Base-by-base conservation (phyloP, 1,140 invertebrate genomes). In the Drosophila bipectinata region DNA sequence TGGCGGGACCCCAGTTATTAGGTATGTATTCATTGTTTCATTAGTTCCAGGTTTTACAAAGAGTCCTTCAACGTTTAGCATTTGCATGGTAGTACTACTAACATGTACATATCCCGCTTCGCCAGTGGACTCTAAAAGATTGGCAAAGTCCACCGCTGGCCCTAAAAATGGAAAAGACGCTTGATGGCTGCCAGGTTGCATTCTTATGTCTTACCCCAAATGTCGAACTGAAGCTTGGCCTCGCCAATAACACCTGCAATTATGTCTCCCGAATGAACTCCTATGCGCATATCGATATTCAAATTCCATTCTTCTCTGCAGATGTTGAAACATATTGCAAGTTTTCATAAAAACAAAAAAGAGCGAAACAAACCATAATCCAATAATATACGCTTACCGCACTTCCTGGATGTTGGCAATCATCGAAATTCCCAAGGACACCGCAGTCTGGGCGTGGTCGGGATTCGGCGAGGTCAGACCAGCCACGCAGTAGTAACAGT, bases 231-330 rank as follows among this genome's bases (percentile, higher is more conserved):
- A 96, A 98, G 98, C 92, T 99, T 99, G 48, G 95, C 94, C 1
- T 96, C 94, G 0, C 98, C 98, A 21, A 99, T 94, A 2, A 99
- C 94, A 0, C 98, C 98, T 59, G 97, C 97, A 6, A 98, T 93
- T 39, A 99, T 96, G 80, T 94, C 95, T 1, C 98, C 98, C 14
- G 96, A 97, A 91, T 99, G 98, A 0, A 99, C 95, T 0, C 98
- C 98, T 67, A 99, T 99, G 76, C 98, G 93, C 98, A 99, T 99
- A 85, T 98, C 96, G n/a, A 99, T 96, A 72, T 97, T 94, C 5
- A 98, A 93, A 1, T 94, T 93, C 21, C 95, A 93, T 34, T 95
- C 94, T 47, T 94, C 93, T 79, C 96, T 95, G 55, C 9, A 21
- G n/a, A n/a, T 7, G 0, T n/a, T 41, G 0, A 28, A 28, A 14